Percentiles rank a stretch among this genome's conserved stretches.
These are phyloP conservation scores for Halotydeus destructor DNA, from an alignment of 1,140 invertebrate species.

Conservation along the genomic window DNA sequence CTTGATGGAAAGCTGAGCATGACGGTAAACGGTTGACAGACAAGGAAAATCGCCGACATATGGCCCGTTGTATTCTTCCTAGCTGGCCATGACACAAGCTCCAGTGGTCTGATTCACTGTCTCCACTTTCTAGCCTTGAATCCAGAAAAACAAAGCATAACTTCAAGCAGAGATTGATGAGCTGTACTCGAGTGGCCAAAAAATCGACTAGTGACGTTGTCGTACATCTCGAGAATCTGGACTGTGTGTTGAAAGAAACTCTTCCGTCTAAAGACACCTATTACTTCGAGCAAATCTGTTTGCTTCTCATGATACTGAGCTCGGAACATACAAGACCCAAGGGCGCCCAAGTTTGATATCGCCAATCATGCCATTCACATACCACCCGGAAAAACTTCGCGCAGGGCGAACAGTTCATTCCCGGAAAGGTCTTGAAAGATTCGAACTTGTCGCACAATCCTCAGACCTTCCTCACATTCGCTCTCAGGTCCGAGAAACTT, in stretches of 20 bases:
- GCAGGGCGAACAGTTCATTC: too few species aligned
- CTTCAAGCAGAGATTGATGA: constrained; percentile 13
- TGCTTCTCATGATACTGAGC: constrained; percentile 19
- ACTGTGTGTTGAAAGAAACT: constrained; percentile 39
- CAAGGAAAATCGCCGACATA: constrained; percentile 39
- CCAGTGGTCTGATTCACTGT: constrained; percentile 12
- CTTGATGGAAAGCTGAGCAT: too few species aligned
- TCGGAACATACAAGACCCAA: constrained; percentile 19
- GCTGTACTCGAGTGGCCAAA: constrained; percentile 23
- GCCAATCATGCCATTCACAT: too few species aligned
- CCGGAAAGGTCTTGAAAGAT: constrained; percentile 19
- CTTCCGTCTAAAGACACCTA: constrained; percentile 23
- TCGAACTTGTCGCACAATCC: constrained; percentile 33
- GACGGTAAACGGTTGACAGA: constrained; percentile 45
- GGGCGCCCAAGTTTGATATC: constrained; percentile 26
- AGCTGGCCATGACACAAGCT: constrained; percentile 16
- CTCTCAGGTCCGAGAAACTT: constrained; percentile 50
- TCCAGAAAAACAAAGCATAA: constrained; percentile 5
- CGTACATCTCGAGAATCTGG: constrained; percentile 24
- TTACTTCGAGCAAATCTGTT: constrained; percentile 25
- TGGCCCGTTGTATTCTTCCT: constrained; percentile 26
- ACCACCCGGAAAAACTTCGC: too few species aligned
- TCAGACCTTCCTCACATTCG: constrained; percentile 47
- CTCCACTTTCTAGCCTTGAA: constrained; percentile 9
- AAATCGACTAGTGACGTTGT: constrained; percentile 22